phyloP scores from a whole-genome alignment of 53 echinoderm and acorn worm genomes.

The Paracentrotus lividus region DNA sequence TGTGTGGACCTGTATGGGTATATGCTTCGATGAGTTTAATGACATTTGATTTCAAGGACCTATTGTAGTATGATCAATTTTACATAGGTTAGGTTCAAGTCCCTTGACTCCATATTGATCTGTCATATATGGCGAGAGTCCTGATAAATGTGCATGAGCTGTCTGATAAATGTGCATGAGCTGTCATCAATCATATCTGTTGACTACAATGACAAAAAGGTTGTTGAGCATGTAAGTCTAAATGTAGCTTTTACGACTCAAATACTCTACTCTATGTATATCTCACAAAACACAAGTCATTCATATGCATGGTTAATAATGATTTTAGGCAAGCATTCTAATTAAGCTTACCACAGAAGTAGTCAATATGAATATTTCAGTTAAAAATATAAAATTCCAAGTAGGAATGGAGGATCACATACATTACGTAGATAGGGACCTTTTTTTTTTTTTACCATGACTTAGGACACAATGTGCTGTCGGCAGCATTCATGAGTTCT shows the following conservation, averaged over 20 bases:
- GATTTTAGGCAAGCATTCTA: too few species aligned
- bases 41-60: background rate
- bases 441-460: background rate
- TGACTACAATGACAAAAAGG: background rate
- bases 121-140: background rate
- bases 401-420: background rate
- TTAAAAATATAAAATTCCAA: background rate
- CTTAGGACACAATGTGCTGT: background rate
- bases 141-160: background rate
- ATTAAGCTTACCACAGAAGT: too few species aligned
- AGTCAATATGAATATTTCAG: background rate
- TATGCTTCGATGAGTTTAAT: background rate
- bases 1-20: constrained; percentile 22
- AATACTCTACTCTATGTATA: too few species aligned
- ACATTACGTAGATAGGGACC: background rate
- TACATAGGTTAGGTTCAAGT: background rate
- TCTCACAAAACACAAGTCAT: too few species aligned
- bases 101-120: background rate
- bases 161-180: background rate
- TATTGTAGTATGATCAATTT: background rate
- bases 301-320: too few species aligned
- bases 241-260: too few species aligned
- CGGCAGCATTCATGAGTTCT: background rate
- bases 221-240: too few species aligned
- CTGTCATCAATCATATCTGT: background rate